phyloP scores from a whole-genome alignment of 2,797 vertebrate genomes.

The Bryconaethiops microstoma region DNA sequence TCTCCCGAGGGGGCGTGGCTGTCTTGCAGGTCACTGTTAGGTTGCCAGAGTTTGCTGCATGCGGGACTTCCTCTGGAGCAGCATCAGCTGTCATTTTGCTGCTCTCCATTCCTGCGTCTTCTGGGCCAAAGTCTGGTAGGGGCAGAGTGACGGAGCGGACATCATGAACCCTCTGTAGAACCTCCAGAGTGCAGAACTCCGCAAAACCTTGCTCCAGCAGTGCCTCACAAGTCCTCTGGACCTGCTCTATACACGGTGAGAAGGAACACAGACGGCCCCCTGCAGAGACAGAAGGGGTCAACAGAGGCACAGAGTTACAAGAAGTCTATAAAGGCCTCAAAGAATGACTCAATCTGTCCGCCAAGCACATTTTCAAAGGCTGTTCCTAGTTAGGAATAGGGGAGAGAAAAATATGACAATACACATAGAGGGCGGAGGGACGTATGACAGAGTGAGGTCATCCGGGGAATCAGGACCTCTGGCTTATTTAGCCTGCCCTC shows the following conservation, averaged over 20 bases:
- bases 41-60: constrained; percentile 41
- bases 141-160: constrained; percentile 86
- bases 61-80: constrained; percentile 55
- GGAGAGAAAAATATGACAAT: not conserved
- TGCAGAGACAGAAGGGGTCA: constrained; percentile 58
- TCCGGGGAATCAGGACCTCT: not conserved
- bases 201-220: constrained; percentile 83
- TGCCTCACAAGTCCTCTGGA: constrained; percentile 88
- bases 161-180: constrained; percentile 86
- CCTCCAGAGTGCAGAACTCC: constrained; percentile 91
- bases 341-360: not conserved
- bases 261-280: constrained; percentile 95
- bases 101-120: constrained; percentile 10
- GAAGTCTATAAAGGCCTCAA: no score
- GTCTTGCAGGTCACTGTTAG: constrained; percentile 80
- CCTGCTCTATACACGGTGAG: constrained; percentile 97
- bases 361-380: not conserved
- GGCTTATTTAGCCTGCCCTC: not conserved
- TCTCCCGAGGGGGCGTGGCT: constrained; percentile 83
- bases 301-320: not conserved
- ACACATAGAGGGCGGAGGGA: not conserved
- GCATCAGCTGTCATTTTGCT: constrained; percentile 51
- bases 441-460: not conserved
- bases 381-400: not conserved
- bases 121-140: constrained; percentile 87